Percentiles rank a stretch among this genome's conserved stretches.
Evolutionary conservation across 2,113 vertebrate species (phyloP).

Genomic region (Isurus oxyrinchus): DNA sequence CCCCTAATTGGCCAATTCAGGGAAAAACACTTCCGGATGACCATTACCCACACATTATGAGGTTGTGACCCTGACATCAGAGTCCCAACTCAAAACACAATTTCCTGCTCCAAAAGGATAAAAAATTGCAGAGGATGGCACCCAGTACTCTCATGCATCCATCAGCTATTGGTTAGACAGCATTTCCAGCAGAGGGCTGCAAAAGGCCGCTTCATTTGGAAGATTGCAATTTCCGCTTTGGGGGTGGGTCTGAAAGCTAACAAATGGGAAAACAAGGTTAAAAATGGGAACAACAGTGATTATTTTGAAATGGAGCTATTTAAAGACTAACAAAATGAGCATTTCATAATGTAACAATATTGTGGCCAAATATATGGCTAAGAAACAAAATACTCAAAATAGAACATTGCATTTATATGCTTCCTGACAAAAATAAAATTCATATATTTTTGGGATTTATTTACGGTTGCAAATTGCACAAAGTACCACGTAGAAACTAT

Average conservation of each 20-base stretch:
- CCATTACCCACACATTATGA: neutral
- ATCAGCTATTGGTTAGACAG: neutral
- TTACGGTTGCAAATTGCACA: neutral
- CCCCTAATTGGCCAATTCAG: neutral
- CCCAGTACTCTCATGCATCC: neutral
- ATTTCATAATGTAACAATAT: neutral
- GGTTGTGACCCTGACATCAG: neutral
- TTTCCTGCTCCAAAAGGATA: too few species aligned
- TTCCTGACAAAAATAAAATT: neutral
- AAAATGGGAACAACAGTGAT: neutral
- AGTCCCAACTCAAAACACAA: too few species aligned
- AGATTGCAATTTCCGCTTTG: neutral
- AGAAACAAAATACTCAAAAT: neutral
- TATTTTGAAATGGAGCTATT: neutral
- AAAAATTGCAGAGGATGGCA: neutral
- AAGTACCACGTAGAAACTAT: neutral
- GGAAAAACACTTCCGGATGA: neutral
- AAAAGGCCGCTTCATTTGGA: neutral
- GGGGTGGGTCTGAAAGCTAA: neutral
- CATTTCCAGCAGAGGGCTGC: neutral
- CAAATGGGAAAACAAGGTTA: neutral
- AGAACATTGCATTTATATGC: neutral
- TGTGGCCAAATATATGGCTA: neutral
- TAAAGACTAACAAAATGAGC: neutral
- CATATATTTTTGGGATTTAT: neutral